Percentiles rank a stretch among this genome's conserved stretches.
Conservation (phyloP, 1,140 invertebrate species). For the Dendrolimus kikuchii region DNA sequence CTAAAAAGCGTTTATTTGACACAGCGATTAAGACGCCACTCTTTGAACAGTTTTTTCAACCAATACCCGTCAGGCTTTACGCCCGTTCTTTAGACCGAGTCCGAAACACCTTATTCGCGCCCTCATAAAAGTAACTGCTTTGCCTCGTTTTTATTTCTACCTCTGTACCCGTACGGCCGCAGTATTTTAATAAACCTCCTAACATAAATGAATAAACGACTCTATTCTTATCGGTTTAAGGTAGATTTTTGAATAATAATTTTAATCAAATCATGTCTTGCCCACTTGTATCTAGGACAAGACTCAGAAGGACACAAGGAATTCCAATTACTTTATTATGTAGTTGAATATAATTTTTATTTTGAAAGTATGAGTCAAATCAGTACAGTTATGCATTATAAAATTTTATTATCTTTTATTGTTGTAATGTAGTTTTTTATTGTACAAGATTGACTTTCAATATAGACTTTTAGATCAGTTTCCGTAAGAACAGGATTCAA, state of each 20-base stretch:
- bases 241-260: slow-evolving; percentile 17
- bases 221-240: slow-evolving; percentile 15
- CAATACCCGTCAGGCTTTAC: slow-evolving; percentile 29
- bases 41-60: slow-evolving; percentile 9
- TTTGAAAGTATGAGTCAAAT: slow-evolving; percentile 11
- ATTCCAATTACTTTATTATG: slow-evolving; percentile 70
- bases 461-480: too few relatives aligned
- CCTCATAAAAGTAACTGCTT: slow-evolving; percentile 72
- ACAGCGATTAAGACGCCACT: too few relatives aligned
- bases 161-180: slow-evolving; percentile 69
- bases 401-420: too few relatives aligned
- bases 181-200: slow-evolving; percentile 69
- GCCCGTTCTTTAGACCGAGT: slow-evolving; percentile 67
- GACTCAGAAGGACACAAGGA: slow-evolving; percentile 62
- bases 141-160: slow-evolving; percentile 70
- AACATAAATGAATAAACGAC: slow-evolving; percentile 22
- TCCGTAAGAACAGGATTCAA: too few relatives aligned
- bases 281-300: slow-evolving; percentile 67
- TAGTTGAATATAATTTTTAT: slow-evolving; percentile 26
- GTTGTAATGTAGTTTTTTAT: too few relatives aligned
- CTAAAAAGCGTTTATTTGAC: too few relatives aligned
- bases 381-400: not conserved
- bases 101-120: slow-evolving; percentile 72
- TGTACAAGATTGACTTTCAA: too few relatives aligned
- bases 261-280: slow-evolving; percentile 44